A percentile compares a stretch with the other conserved stretches of the same genome.
These are phyloP conservation scores for Sisor rabdophorus DNA, from an alignment of 2,113 vertebrate genomes.

Conservation along the genomic window DNA sequence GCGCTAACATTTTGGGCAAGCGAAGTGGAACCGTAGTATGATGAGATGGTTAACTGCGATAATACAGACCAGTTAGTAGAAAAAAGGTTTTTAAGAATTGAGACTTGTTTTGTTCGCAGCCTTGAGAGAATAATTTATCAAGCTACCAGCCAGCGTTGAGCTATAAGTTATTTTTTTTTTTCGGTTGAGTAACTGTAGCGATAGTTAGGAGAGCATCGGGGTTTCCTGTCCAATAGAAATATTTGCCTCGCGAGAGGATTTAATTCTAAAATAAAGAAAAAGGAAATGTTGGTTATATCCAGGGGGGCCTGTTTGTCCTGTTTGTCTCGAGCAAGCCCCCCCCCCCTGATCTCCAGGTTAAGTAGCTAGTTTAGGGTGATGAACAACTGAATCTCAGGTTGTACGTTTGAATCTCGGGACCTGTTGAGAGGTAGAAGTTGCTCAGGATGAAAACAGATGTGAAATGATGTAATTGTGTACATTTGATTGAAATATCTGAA, in stretches of 20 bases:
- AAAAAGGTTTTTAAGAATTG: too few species aligned
- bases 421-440: too few species aligned
- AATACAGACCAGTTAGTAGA: not conserved
- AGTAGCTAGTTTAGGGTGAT: too few species aligned
- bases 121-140: not conserved
- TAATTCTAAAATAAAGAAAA: not conserved
- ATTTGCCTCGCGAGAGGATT: not conserved
- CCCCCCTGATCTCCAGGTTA: too few species aligned
- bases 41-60: not conserved
- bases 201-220: not conserved
- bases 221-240: not conserved
- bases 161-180: not conserved
- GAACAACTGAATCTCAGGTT: too few species aligned
- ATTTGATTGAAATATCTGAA: too few species aligned
- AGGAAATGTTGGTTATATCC: not conserved
- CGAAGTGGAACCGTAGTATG: not conserved
- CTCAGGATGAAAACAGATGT: too few species aligned
- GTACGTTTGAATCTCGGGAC: too few species aligned
- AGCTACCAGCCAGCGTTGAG: not conserved
- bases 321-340: too few species aligned
- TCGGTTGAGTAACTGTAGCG: not conserved
- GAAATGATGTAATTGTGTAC: too few species aligned
- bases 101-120: not conserved
- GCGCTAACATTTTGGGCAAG: not conserved
- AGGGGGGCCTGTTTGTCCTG: too few species aligned